These are phyloP conservation scores for Thymelicus sylvestris DNA, from an alignment of 2,888 invertebrate species.

Conservation along the genomic window DNA sequence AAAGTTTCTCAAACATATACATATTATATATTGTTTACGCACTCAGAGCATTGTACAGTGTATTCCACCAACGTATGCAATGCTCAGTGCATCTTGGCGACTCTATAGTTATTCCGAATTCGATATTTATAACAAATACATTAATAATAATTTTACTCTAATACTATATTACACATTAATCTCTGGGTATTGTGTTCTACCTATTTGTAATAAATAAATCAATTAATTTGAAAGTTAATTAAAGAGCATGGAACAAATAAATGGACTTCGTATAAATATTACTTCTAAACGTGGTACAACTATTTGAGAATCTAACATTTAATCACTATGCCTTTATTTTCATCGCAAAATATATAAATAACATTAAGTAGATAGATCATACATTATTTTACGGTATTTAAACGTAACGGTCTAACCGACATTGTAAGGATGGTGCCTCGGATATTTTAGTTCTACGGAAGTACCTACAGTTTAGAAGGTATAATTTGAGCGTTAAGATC, in stretches of 20 bases:
- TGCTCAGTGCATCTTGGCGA: constrained; percentile 22
- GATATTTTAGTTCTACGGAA: not conserved
- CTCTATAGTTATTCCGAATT: constrained; percentile 20
- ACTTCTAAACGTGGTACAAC: constrained; percentile 73
- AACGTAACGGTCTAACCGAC: constrained; percentile 23
- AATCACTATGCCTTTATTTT: constrained; percentile 74
- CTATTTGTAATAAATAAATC: constrained; percentile 55
- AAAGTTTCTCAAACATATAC: not conserved
- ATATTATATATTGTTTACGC: not conserved
- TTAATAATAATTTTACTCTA: constrained; percentile 8
- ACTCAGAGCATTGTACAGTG: not conserved
- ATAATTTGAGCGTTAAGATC: not conserved
- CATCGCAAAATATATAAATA: constrained; percentile 39
- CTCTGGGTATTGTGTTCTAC: constrained; percentile 45
- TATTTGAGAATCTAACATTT: constrained; percentile 74
- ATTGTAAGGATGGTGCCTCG: not conserved
- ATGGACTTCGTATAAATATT: constrained; percentile 62
- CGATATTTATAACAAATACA: constrained; percentile 4
- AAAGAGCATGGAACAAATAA: constrained; percentile 65
- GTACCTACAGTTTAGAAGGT: not conserved
- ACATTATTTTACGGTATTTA: not conserved
- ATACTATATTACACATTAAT: constrained; percentile 53
- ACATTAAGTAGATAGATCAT: not conserved
- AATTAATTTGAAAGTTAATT: constrained; percentile 51
- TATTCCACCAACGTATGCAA: not conserved